Percentiles rank a stretch among this genome's conserved stretches.
Conservation (phyloP, 1,140 invertebrate genomes). For the Papilio polytes region DNA sequence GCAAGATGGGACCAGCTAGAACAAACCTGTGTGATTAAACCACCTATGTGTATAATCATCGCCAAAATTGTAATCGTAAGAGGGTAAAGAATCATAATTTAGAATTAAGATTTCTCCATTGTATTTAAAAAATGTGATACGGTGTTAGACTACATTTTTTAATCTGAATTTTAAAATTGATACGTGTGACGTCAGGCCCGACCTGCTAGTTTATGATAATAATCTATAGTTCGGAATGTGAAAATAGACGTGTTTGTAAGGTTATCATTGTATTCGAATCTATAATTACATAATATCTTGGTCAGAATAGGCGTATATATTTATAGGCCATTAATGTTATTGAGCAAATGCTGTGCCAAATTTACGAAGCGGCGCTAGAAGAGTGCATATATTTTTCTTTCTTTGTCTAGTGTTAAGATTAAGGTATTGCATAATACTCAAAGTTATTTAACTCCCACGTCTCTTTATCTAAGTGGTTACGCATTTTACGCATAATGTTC, state of each 20-base stretch:
- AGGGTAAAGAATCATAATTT: not conserved
- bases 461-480: conserved; percentile 37
- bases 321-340: conserved; percentile 7
- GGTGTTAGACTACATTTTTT: not conserved
- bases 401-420: conserved; percentile 31
- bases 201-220: not conserved
- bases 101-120: not conserved
- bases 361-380: conserved; percentile 7
- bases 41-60: not conserved
- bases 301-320: not conserved
- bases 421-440: conserved; percentile 11
- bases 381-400: conserved; percentile 16
- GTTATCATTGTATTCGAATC: not conserved
- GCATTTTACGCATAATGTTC: conserved; percentile 39
- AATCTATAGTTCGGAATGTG: not conserved
- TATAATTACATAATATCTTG: conserved; percentile 8
- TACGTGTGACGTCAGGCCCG: not conserved
- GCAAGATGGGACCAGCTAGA: conserved; percentile 1
- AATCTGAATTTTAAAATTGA: not conserved
- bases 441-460: conserved; percentile 38
- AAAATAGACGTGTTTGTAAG: conserved; percentile 12
- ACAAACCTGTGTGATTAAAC: not conserved
- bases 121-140: not conserved
- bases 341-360: conserved; percentile 19
- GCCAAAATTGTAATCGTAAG: not conserved